These are phyloP conservation scores for Trichogramma evanescens DNA, from an alignment of 2,888 invertebrate genomes.

Conservation along the genomic window DNA sequence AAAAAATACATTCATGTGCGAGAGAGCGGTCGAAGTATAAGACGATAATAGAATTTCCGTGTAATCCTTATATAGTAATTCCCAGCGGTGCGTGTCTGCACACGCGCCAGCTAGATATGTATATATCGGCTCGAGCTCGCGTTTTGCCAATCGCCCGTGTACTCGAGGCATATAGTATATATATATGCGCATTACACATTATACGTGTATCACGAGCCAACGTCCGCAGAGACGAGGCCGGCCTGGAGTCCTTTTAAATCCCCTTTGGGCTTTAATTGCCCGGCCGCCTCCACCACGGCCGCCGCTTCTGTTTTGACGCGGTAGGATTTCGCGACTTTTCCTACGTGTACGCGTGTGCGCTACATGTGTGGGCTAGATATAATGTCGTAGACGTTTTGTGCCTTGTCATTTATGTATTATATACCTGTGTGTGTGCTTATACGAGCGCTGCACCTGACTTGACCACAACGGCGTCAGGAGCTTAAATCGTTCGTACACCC, in stretches of 20 bases:
- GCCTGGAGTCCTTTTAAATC: conserved; percentile 35
- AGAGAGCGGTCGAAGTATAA: conserved; percentile 18
- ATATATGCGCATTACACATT: not conserved
- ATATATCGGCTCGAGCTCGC: too few species aligned
- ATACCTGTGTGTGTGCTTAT: too few species aligned
- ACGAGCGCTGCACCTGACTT: too few species aligned
- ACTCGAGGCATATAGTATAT: not conserved
- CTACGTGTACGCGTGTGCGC: too few species aligned
- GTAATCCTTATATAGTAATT: conserved; percentile 42
- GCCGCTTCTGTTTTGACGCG: conserved; percentile 39
- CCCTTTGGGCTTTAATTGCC: conserved; percentile 45
- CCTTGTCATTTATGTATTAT: too few species aligned
- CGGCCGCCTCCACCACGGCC: conserved; percentile 14
- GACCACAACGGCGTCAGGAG: too few species aligned
- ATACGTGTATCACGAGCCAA: not conserved
- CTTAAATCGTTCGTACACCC: too few species aligned
- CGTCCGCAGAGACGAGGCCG: conserved; percentile 5
- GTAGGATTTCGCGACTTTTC: not conserved
- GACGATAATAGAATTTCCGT: conserved; percentile 45
- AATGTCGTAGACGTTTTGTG: too few species aligned
- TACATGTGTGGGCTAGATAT: too few species aligned
- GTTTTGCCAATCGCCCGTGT: too few species aligned
- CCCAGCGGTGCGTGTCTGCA: conserved; percentile 36
- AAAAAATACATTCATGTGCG: too few species aligned
- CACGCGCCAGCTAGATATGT: conserved; percentile 25